These are phyloP conservation scores for Pelochelys cantorii DNA, from an alignment of 2,797 vertebrate genomes.

Conservation along the genomic window DNA sequence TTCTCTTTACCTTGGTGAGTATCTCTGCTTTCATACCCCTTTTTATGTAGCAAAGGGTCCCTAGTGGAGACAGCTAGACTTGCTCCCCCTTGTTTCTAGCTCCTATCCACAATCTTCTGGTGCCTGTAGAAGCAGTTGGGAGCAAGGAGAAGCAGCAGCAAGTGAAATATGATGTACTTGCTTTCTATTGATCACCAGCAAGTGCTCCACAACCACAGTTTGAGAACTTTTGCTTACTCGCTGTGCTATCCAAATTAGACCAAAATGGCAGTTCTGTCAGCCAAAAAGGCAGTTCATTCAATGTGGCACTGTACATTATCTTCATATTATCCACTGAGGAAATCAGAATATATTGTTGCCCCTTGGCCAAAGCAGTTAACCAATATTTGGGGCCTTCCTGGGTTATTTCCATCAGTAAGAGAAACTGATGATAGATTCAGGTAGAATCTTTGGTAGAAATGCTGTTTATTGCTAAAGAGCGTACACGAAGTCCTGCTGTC, in stretches of 20 bases:
- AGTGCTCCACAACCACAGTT: neutral
- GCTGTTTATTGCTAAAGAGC: neutral
- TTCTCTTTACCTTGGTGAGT: neutral
- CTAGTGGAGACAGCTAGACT: neutral
- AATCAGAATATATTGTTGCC: neutral
- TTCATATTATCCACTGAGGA: neutral
- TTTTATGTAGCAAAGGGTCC: neutral
- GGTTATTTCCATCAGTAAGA: neutral
- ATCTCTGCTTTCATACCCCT: neutral
- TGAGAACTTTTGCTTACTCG: neutral
- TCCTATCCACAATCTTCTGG: neutral
- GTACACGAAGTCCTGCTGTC: neutral
- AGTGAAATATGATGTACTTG: accelerated
- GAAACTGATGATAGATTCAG: neutral
- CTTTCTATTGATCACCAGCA: neutral
- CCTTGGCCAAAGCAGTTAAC: neutral
- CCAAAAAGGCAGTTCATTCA: neutral
- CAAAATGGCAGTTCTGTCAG: no score
- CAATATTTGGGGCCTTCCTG: neutral
- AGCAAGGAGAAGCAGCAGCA: neutral
- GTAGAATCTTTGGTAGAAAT: neutral
- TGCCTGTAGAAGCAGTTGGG: neutral
- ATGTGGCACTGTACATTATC: neutral
- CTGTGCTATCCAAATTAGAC: neutral
- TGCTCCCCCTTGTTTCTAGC: neutral